phyloP scores from a whole-genome alignment of 2,888 invertebrate species.

The Volucella inflata region DNA sequence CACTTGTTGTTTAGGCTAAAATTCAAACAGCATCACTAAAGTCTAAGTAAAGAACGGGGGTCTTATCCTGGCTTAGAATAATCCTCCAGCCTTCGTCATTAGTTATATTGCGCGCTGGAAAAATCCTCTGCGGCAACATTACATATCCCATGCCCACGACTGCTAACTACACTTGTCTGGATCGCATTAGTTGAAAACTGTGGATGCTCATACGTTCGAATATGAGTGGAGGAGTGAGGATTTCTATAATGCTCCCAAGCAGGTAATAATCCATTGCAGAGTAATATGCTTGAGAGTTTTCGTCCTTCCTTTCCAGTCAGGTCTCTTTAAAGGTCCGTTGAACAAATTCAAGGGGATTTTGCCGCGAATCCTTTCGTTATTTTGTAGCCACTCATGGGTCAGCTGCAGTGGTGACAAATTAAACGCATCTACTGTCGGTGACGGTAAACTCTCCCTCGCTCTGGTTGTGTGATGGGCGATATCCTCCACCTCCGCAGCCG shows the following conservation, averaged over 20 bases:
- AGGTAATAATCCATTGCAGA: constrained; percentile 68
- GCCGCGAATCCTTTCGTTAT: constrained; percentile 67
- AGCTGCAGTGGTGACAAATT: constrained; percentile 59
- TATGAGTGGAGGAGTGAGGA: constrained; percentile 11
- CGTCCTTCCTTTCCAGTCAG: not conserved
- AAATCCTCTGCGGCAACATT: constrained; percentile 66
- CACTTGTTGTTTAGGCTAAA: constrained; percentile 69
- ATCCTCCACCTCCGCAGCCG: not conserved
- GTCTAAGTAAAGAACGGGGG: constrained; percentile 49
- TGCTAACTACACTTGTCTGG: constrained; percentile 5
- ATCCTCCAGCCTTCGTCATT: constrained; percentile 46
- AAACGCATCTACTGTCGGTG: constrained; percentile 18
- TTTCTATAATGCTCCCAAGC: constrained; percentile 35
- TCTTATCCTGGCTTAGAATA: constrained; percentile 58
- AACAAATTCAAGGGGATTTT: constrained; percentile 42
- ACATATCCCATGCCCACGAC: constrained; percentile 56
- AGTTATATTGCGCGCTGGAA: constrained; percentile 50
- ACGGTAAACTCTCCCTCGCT: not conserved
- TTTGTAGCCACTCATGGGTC: constrained; percentile 69
- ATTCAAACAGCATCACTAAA: constrained; percentile 46
- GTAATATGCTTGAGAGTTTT: constrained; percentile 39
- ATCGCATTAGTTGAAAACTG: constrained; percentile 10
- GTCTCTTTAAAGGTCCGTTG: constrained; percentile 1
- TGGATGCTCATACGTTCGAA: not conserved
- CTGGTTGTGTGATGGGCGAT: not conserved